A percentile compares a stretch with the other conserved stretches of the same genome.
phyloP scores from a whole-genome alignment of 2,888 invertebrate species.

The Drosophila robusta region DNA sequence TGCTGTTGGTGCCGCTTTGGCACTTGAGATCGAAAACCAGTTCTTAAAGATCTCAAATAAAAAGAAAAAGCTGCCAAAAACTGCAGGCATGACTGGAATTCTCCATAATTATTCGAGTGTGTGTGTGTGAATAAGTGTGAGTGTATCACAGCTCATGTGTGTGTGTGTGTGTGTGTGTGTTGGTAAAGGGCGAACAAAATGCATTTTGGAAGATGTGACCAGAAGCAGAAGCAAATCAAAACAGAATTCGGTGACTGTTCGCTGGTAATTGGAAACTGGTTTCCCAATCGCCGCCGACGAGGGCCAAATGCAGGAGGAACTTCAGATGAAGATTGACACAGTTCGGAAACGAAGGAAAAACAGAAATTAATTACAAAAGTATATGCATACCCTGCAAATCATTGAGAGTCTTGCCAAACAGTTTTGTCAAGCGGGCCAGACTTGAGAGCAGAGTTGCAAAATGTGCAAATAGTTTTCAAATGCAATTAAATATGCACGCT shows the following conservation, averaged over 20 bases:
- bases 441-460: background rate
- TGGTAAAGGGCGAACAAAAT: constrained; percentile 45
- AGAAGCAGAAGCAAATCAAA: constrained; percentile 25
- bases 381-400: background rate
- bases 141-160: background rate
- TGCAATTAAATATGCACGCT: background rate
- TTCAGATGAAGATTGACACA: constrained; percentile 26
- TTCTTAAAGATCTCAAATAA: constrained; percentile 38
- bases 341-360: constrained; percentile 4
- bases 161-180: background rate
- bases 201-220: constrained; percentile 38
- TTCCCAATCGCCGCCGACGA: constrained; percentile 7
- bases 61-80: constrained; percentile 44
- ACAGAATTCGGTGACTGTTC: constrained; percentile 36
- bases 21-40: constrained; percentile 31
- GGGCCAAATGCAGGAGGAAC: background rate
- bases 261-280: constrained; percentile 37
- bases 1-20: constrained; percentile 3
- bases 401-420: background rate
- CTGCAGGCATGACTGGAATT: constrained; percentile 51
- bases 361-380: background rate
- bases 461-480: too few relatives aligned
- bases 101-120: constrained; percentile 19
- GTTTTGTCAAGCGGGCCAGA: background rate
- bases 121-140: background rate